Evolutionary conservation across 2,797 vertebrate species (phyloP).

Genomic region (Melanotaenia boesemani): DNA sequence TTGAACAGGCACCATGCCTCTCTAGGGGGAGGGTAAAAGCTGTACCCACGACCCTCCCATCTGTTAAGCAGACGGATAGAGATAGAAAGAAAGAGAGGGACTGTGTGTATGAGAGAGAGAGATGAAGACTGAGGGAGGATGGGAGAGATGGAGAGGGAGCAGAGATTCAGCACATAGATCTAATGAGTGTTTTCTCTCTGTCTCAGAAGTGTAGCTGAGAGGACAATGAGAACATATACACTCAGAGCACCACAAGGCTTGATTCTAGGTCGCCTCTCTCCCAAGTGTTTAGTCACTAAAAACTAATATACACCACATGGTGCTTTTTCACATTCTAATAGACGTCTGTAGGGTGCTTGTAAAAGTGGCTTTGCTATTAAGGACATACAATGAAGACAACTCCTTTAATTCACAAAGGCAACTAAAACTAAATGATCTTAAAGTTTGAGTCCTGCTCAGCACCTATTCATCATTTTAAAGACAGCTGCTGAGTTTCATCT

Average conservation of each 20-base stretch:
- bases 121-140: constrained; percentile 74
- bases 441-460: constrained; percentile 52
- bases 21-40: constrained; percentile 80
- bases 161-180: constrained; percentile 80
- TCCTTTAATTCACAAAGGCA: constrained; percentile 33
- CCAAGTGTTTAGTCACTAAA: constrained; percentile 85
- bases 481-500: constrained; percentile 32
- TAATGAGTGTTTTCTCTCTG: constrained; percentile 80
- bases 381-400: constrained; percentile 60
- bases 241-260: constrained; percentile 79
- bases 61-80: constrained; percentile 82
- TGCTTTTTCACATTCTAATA: constrained; percentile 79
- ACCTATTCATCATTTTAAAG: constrained; percentile 62
- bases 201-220: constrained; percentile 83
- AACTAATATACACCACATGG: constrained; percentile 78
- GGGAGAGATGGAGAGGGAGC: constrained; percentile 73
- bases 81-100: constrained; percentile 45
- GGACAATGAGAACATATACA: constrained; percentile 82
- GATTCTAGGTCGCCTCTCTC: constrained; percentile 86
- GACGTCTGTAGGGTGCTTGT: constrained; percentile 73
- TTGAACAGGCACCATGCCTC: constrained; percentile 83
- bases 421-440: constrained; percentile 62
- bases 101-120: constrained; percentile 12
- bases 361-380: constrained; percentile 72
- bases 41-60: constrained; percentile 83